Evolutionary conservation across 2,888 invertebrate species (phyloP).

Genomic region (Pseudanteris insignis): DNA sequence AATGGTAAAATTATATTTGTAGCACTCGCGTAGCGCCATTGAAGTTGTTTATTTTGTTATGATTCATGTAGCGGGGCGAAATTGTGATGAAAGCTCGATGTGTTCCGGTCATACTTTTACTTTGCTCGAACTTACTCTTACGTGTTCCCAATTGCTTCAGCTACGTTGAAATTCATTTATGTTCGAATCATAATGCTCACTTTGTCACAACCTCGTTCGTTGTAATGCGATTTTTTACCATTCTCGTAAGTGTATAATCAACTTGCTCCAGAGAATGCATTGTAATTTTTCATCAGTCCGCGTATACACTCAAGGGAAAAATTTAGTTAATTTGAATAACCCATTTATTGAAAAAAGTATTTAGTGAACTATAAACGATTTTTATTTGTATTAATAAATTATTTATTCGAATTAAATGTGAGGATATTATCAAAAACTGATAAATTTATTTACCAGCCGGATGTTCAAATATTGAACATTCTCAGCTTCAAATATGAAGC

Average conservation of each 20-base stretch:
- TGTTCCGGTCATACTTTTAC: constrained; percentile 13
- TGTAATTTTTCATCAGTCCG: constrained; percentile 14
- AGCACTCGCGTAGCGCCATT: too few species aligned
- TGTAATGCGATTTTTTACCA: constrained; percentile 18
- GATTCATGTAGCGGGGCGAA: constrained; percentile 16
- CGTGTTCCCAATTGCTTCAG: constrained; percentile 23
- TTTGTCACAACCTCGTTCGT: constrained; percentile 15
- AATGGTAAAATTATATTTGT: too few species aligned
- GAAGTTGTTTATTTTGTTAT: constrained; percentile 19
- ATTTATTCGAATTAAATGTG: too few species aligned
- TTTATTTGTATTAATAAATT: too few species aligned
- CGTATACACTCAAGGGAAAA: too few species aligned
- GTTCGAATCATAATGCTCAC: constrained; percentile 26
- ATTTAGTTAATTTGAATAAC: too few species aligned
- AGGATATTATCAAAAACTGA: too few species aligned
- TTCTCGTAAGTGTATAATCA: constrained; percentile 9
- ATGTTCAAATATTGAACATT: too few species aligned
- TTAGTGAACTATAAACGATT: too few species aligned
- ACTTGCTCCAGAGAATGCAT: constrained; percentile 15
- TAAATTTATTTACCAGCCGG: too few species aligned
- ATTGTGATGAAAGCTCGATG: constrained; percentile 4
- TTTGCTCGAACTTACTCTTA: constrained; percentile 20
- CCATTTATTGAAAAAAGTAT: too few species aligned
- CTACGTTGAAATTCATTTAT: constrained; percentile 24
- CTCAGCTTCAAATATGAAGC: too few species aligned